A percentile compares a stretch with the other conserved stretches of the same genome.
Conservation (phyloP, 2,888 invertebrate genomes). For the Resseliella maxima region DNA sequence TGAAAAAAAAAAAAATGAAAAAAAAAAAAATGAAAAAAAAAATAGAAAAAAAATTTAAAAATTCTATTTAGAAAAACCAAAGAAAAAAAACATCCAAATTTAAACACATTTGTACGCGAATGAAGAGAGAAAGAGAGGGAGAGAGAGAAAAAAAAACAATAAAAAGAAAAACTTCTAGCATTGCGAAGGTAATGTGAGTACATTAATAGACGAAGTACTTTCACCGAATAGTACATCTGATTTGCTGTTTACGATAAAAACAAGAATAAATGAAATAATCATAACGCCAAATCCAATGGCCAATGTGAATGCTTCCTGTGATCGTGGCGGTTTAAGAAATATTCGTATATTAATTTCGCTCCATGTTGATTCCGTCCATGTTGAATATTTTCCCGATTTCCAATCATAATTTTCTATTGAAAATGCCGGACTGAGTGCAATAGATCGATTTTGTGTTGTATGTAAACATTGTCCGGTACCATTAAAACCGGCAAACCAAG, state of each 20-base stretch:
- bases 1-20: too few species aligned
- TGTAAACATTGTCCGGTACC: conserved; percentile 77
- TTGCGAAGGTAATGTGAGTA: conserved; percentile 10
- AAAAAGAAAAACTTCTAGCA: background rate
- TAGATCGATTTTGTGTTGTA: conserved; percentile 78
- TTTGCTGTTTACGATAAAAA: conserved; percentile 66
- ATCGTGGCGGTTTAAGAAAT: conserved; percentile 76
- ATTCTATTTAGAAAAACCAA: too few species aligned
- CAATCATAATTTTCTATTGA: conserved; percentile 79
- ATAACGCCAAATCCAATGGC: conserved; percentile 65
- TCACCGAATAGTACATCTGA: conserved; percentile 66
- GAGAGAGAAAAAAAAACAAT: too few species aligned
- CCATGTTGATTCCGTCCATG: conserved; percentile 93
- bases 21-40: too few species aligned
- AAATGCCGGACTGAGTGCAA: conserved; percentile 87
- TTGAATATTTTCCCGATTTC: conserved; percentile 80
- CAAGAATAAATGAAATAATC: conserved; percentile 65
- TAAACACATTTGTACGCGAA: too few species aligned
- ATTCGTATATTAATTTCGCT: conserved; percentile 77
- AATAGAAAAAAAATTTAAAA: too few species aligned
- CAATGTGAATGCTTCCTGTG: conserved; percentile 65
- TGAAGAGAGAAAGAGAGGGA: too few species aligned
- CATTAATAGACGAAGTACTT: conserved; percentile 5
- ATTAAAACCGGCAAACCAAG: conserved; percentile 77
- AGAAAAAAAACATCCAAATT: too few species aligned